Evolutionary conservation across 2,797 vertebrate genomes (phyloP).

Genomic region (Peromyscus eremicus): DNA sequence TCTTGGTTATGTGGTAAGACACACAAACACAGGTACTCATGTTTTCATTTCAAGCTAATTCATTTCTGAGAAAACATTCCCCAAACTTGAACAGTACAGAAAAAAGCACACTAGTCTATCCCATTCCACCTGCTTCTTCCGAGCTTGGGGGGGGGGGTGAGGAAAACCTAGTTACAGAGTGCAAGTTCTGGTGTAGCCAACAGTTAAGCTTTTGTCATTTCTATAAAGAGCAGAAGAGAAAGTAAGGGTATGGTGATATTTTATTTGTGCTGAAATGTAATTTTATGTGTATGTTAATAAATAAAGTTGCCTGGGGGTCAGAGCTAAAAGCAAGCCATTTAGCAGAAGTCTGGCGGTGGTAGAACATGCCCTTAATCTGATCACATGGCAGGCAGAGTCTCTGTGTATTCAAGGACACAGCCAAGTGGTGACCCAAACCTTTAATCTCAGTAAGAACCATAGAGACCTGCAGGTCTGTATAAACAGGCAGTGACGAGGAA

Average conservation of each 20-base stretch:
- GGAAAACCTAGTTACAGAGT: slow-evolving; percentile 1
- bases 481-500: no score
- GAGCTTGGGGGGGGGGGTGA: neutral
- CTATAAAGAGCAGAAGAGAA: neutral
- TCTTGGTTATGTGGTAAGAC: slow-evolving; percentile 65
- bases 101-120: neutral
- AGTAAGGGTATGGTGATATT: neutral
- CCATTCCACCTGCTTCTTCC: neutral
- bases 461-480: no score
- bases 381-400: no score
- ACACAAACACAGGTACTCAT: slow-evolving; percentile 65
- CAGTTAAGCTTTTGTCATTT: neutral
- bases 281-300: no score
- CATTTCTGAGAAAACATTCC: slow-evolving; percentile 71
- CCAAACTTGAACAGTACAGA: slow-evolving; percentile 40
- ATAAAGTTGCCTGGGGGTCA: no score
- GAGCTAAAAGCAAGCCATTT: no score
- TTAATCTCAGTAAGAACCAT: no score
- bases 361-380: no score
- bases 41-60: slow-evolving; percentile 75
- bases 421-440: no score
- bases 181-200: neutral
- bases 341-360: no score
- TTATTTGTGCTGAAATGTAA: no score
- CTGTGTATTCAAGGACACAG: no score